These are phyloP conservation scores for Crambe crambe DNA, from an alignment of 37 sponge, comb jelly and placozoan genomes.

Conservation along the genomic window DNA sequence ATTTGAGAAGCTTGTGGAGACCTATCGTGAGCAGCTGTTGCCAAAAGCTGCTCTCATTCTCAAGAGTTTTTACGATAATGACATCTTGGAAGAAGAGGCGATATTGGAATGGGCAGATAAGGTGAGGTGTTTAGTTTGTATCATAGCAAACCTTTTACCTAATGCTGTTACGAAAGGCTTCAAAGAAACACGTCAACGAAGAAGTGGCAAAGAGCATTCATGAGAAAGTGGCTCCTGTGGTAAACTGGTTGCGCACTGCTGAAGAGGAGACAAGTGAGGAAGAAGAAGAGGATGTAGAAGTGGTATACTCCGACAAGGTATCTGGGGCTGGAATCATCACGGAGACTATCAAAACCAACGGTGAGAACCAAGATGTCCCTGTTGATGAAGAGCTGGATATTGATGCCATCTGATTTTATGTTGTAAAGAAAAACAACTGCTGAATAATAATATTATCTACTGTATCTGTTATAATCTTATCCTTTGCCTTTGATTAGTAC, in stretches of 20 bases:
- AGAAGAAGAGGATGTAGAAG: constrained; percentile 76
- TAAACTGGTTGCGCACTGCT: constrained; percentile 92
- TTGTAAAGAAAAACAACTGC: no score
- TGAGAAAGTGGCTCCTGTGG: constrained; percentile 81
- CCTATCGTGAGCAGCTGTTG: constrained; percentile 73
- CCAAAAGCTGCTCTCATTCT: constrained; percentile 87
- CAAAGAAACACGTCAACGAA: constrained; percentile 80
- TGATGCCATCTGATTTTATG: constrained; percentile 58
- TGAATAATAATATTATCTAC: no score
- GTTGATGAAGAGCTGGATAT: constrained; percentile 36
- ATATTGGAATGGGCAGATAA: constrained; percentile 95
- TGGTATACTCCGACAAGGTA: constrained; percentile 35
- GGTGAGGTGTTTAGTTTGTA: constrained; percentile 28
- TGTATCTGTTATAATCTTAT: no score
- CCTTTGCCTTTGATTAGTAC: no score
- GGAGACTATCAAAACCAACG: neutral
- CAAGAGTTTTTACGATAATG: constrained; percentile 93
- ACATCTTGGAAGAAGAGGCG: constrained; percentile 93
- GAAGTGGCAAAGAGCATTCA: constrained; percentile 72
- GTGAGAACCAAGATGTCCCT: neutral
- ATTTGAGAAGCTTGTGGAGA: constrained; percentile 91
- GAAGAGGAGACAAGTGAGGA: constrained; percentile 91
- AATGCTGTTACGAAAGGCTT: constrained; percentile 41
- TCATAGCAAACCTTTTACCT: neutral
- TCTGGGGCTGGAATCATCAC: neutral